Evolutionary conservation across 2,888 invertebrate species (phyloP).

Genomic region (Trypoxylon attenuatum): DNA sequence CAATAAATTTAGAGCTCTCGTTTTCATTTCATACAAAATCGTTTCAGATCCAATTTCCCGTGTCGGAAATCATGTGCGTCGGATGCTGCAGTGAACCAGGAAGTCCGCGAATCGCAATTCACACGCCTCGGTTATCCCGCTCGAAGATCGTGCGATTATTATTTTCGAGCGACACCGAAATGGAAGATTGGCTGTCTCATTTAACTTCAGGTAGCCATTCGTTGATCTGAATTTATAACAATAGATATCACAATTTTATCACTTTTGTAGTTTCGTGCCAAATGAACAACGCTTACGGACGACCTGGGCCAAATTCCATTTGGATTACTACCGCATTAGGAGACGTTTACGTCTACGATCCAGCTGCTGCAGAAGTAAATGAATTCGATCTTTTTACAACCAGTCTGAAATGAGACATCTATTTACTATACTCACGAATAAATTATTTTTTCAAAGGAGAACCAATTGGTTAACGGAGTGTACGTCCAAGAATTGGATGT

Average conservation of each 20-base stretch:
- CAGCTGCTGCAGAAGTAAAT: conserved; percentile 78
- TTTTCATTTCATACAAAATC: too few species aligned
- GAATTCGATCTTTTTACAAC: not conserved
- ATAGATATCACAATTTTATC: too few species aligned
- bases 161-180: conserved; percentile 87
- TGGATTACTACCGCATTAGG: conserved; percentile 88
- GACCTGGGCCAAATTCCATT: conserved; percentile 83
- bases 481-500: conserved; percentile 81
- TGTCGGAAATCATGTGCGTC: conserved; percentile 86
- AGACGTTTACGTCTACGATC: conserved; percentile 89
- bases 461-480: conserved; percentile 60
- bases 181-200: conserved; percentile 92
- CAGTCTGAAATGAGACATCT: too few species aligned
- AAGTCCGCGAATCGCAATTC: conserved; percentile 84
- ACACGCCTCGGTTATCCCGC: conserved; percentile 80
- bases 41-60: conserved; percentile 80
- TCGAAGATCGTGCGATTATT: conserved; percentile 82
- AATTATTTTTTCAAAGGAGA: too few species aligned
- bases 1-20: conserved; percentile 2
- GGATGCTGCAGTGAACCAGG: conserved; percentile 88
- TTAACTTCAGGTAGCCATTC: conserved; percentile 83
- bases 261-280: conserved; percentile 81
- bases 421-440: too few species aligned
- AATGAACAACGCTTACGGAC: conserved; percentile 82
- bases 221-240: too few species aligned